Base-by-base conservation (phyloP, 2,113 vertebrate species). In the Amblyopsis rosae region DNA sequence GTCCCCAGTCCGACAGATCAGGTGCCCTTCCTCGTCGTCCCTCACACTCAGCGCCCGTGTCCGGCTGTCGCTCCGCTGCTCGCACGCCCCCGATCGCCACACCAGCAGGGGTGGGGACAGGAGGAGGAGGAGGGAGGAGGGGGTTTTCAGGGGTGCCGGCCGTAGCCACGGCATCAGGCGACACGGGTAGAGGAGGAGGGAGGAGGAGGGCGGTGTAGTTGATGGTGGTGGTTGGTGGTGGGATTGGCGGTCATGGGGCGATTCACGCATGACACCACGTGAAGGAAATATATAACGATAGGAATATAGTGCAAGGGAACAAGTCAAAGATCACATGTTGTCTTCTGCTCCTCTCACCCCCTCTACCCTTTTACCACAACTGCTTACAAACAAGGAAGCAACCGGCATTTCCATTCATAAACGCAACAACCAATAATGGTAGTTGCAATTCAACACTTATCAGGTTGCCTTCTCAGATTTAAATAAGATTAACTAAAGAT, bases 1-100 rank as follows among this genome's bases (percentile, higher is more conserved):
- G 96, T 98, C 97, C 94, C 97, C 97, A 96, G 93, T 94, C 94
- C 95, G 97, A 96, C 96, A 99, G 96, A 99, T 96, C 96, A 99
- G 97, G 94, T 99, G 97, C 92, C 97, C 97, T 94, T 99, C 97
- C 93, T 96, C 96, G 95, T 98, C 97, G 96, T 98, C 97, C 93
- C 98, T 95, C 95, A 98, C 96, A 95, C 96, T 98, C 95, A 98
- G 95, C 93, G 96, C 95, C 94, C 96, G 90, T 76, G 92, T 93
- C 91, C 92, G 91, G 88, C 92, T 92, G 92, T 76, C 75, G 94
- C 97, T 91, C 95, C 95, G 90, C 94, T 94, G 91, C 92, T 89
- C 91, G 90, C 89, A 76, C 26, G 81, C 85, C 89, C 88, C 86
- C 85, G 69, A 87, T 81, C 90, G 79, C 84, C 88, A 88, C 91